These are phyloP conservation scores for Sandelia bainsii DNA, from an alignment of 2,797 vertebrate species.

Conservation along the genomic window DNA sequence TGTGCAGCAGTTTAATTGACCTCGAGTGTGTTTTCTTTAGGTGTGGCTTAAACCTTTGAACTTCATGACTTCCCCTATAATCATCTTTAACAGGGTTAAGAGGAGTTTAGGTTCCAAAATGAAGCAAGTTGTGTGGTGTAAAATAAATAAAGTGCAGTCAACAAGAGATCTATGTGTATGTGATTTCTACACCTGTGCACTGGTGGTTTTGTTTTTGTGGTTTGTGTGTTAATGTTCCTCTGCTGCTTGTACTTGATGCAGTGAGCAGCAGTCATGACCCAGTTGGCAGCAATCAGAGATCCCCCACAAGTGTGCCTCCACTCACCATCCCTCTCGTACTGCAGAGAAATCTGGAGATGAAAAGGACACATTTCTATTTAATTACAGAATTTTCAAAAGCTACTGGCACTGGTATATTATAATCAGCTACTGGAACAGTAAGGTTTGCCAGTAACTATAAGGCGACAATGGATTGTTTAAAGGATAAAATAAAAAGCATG, in stretches of 20 bases:
- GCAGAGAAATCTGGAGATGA: conserved; percentile 83
- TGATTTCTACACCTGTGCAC: conserved; percentile 11
- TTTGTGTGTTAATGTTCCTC: conserved; percentile 28
- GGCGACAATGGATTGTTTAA: neutral
- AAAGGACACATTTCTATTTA: neutral
- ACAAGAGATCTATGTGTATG: neutral
- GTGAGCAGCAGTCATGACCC: conserved; percentile 90
- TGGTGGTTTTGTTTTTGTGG: conserved; percentile 20
- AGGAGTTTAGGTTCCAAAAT: conserved; percentile 4
- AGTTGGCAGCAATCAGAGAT: conserved; percentile 87
- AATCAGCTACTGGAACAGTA: too few species aligned
- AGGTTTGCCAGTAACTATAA: too few species aligned
- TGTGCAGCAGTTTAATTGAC: neutral
- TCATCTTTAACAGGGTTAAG: neutral
- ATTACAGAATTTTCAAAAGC: too few species aligned
- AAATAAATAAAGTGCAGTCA: neutral
- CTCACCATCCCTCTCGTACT: conserved; percentile 77
- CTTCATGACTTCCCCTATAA: neutral
- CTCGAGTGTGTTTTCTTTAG: too few species aligned
- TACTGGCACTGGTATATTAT: too few species aligned
- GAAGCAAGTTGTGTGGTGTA: neutral
- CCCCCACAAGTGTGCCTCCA: conserved; percentile 89
- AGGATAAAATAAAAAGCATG: neutral
- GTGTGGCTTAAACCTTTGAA: conserved; percentile 1
- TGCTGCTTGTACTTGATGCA: conserved; percentile 83